Evolutionary conservation across 1,140 invertebrate species (phyloP), one percentile per base, ranked within the genome.

Genomic region (Anagrus nilaparvatae): DNA sequence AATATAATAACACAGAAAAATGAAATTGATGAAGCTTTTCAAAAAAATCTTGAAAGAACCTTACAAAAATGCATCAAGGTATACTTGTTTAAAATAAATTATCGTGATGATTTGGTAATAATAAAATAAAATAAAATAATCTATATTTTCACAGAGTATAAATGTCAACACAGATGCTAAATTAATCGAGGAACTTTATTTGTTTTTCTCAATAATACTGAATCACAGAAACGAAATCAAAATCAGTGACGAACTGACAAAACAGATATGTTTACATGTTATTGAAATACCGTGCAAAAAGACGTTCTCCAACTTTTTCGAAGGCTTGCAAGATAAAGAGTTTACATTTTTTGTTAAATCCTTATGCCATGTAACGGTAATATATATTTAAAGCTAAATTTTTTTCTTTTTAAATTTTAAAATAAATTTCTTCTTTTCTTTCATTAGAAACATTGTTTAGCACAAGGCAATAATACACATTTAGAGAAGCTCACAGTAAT

Each of bases 221-320:
- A n/a, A 28, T 2, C 13, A 48, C 27, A 35, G 46, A 27, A 20
- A 43, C 18, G 9, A 32, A 8, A 40, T 48, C 28, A 14, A 41
- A n/a, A 28, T 44, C 1, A 27, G 19, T 3, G 18, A 44, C 9
- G 27, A 44, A 9, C 4, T 37, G 7, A 10, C 40, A 13, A 31
- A 43, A 19, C 27, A 36, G 8, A 19, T 48, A 16, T 48, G 46
- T 13, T 31, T 13, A 1, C 16, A 37, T 40, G 21, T 44, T 2
- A 41, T 48, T 18, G 27, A 28, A 8, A 44, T 40, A 36, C 42
- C 42, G 10, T 25, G 44, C 19, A 24, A 3, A 25, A 48, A 44
- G 37, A 30, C 37, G 16, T 40, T 48, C 12, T 35, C 19, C 10
- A 12, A 35, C 7, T 41, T 41, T 31, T 21, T 48, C 4, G 42